Conservation (phyloP, 2,888 invertebrate genomes). For the Labia minor region DNA sequence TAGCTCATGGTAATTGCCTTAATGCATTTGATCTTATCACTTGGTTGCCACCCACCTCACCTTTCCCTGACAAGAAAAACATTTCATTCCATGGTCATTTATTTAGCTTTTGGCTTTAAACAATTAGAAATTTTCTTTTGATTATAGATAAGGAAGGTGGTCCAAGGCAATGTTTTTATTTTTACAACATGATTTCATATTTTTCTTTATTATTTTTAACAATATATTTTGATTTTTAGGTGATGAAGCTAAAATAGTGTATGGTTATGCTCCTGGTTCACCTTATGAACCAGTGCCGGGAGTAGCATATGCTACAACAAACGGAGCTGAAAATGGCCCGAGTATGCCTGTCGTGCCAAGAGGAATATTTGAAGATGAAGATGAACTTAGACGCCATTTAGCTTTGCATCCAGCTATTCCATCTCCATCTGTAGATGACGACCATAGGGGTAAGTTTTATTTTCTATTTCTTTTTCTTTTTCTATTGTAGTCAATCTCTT, state of each 20-base stretch:
- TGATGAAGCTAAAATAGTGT: constrained; percentile 51
- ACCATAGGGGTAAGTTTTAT: constrained; percentile 29
- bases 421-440: constrained; percentile 29
- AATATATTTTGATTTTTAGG: constrained; percentile 23
- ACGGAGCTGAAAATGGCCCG: constrained; percentile 27
- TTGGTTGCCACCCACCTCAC: background rate
- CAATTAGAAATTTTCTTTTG: background rate
- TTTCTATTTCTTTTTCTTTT: constrained; percentile 18
- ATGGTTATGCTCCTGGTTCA: constrained; percentile 54
- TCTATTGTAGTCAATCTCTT: too few relatives aligned
- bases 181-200: background rate
- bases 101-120: too few relatives aligned
- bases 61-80: background rate
- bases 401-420: constrained; percentile 36
- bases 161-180: background rate
- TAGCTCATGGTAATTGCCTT: constrained; percentile 34
- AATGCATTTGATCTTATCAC: background rate
- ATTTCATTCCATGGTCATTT: too few relatives aligned
- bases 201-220: too few relatives aligned
- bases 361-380: constrained; percentile 44
- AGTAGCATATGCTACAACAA: constrained; percentile 20
- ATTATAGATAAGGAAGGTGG: background rate
- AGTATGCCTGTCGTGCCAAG: constrained; percentile 21
- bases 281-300: constrained; percentile 44
- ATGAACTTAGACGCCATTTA: constrained; percentile 58